Conservation (phyloP, 2,888 invertebrate species). For the Slavum lentiscoides region DNA sequence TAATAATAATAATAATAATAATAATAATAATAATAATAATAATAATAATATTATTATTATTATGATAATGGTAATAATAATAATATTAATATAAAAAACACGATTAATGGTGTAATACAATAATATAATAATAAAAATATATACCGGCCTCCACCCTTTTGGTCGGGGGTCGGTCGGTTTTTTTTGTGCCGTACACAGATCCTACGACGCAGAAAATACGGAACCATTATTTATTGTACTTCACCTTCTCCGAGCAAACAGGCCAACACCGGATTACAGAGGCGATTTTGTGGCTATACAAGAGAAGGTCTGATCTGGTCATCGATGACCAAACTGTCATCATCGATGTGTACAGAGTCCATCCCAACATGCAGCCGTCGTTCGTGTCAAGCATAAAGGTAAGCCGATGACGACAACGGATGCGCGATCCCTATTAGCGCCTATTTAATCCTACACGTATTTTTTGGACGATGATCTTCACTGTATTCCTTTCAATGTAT, state of each 20-base stretch:
- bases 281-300: slow-evolving; percentile 66
- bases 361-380: slow-evolving; percentile 60
- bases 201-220: slow-evolving; percentile 69
- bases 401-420: slow-evolving; percentile 21
- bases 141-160: slow-evolving; percentile 45
- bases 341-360: slow-evolving; percentile 59
- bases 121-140: not conserved
- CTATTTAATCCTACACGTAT: no score
- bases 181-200: slow-evolving; percentile 38
- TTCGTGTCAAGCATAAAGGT: slow-evolving; percentile 55
- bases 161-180: slow-evolving; percentile 36
- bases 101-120: slow-evolving; percentile 44
- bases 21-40: slow-evolving; percentile 20
- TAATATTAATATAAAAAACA: slow-evolving; percentile 25
- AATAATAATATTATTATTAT: no score
- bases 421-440: not conserved
- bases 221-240: slow-evolving; percentile 72
- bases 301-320: slow-evolving; percentile 66
- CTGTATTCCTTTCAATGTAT: no score
- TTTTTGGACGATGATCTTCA: no score
- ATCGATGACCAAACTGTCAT: slow-evolving; percentile 56
- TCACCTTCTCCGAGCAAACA: slow-evolving; percentile 72
- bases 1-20: no score
- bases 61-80: slow-evolving; percentile 10
- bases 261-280: slow-evolving; percentile 71